Percentiles rank a stretch among this genome's conserved stretches.
Conservation (phyloP, 2,888 invertebrate genomes). For the Agonopterix arenella region DNA sequence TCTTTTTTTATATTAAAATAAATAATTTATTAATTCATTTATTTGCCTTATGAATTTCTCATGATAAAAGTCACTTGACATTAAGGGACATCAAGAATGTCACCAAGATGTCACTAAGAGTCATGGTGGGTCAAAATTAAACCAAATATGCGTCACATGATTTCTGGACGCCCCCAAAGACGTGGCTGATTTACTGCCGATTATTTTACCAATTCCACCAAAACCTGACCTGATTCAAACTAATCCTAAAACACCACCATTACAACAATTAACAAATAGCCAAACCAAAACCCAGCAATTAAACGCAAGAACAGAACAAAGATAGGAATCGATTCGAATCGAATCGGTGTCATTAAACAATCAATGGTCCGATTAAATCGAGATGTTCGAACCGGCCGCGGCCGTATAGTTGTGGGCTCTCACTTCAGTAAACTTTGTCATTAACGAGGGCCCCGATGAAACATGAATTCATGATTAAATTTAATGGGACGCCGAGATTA, state of each 20-base stretch:
- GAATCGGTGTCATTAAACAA: conserved; percentile 30
- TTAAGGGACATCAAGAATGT: too few species aligned
- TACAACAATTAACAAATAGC: not conserved
- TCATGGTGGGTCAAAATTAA: too few species aligned
- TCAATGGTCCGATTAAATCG: conserved; percentile 35
- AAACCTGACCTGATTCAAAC: not conserved
- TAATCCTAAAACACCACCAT: too few species aligned
- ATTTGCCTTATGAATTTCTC: too few species aligned
- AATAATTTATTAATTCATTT: too few species aligned
- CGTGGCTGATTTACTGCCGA: too few species aligned
- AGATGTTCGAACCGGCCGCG: conserved; percentile 23
- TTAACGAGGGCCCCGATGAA: conserved; percentile 21
- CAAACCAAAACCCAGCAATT: conserved; percentile 15
- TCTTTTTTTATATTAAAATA: too few species aligned
- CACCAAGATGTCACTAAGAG: too few species aligned
- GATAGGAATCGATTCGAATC: conserved; percentile 18
- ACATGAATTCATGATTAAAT: conserved; percentile 33
- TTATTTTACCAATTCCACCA: too few species aligned
- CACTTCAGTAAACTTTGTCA: conserved; percentile 23
- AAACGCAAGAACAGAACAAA: conserved; percentile 16
- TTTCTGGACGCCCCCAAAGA: too few species aligned
- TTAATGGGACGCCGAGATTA: conserved; percentile 20
- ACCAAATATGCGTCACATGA: too few species aligned
- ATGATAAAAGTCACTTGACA: too few species aligned
- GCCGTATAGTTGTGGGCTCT: conserved; percentile 17